Percentiles rank a stretch among this genome's conserved stretches.
Conservation (phyloP, 2,797 vertebrate genomes). For the Alca torda region DNA sequence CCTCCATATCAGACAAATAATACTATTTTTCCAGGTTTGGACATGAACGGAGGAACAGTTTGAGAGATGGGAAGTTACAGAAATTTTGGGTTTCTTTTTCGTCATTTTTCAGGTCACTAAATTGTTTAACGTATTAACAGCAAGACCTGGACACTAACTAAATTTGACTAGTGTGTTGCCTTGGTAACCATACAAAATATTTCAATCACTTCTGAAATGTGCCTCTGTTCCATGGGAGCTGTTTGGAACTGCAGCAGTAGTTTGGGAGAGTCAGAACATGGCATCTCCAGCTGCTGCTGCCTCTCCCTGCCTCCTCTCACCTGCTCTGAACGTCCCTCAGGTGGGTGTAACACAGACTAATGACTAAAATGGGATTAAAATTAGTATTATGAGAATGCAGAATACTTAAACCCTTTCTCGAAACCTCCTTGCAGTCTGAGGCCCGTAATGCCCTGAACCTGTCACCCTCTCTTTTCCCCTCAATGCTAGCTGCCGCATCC, state of each 20-base stretch:
- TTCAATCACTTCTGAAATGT: not conserved
- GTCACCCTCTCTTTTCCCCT: not conserved
- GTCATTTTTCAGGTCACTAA: not conserved
- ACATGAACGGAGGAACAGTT: not conserved
- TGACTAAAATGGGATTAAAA: not conserved
- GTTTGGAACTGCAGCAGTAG: not conserved
- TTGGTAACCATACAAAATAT: not conserved
- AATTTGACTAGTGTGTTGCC: not conserved
- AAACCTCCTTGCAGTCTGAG: not conserved
- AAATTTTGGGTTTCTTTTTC: not conserved
- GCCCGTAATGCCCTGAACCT: not conserved
- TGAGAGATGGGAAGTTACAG: not conserved
- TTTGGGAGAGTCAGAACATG: not conserved
- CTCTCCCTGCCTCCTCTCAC: not conserved
- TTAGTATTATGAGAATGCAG: not conserved
- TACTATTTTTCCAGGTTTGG: not conserved
- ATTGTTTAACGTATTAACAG: not conserved
- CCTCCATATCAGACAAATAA: not conserved
- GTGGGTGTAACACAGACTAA: not conserved
- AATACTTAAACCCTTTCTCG: not conserved
- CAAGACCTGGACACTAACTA: not conserved
- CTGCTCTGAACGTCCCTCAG: not conserved
- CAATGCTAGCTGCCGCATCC: not conserved
- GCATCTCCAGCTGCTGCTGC: not conserved
- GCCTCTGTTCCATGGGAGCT: not conserved